A percentile compares a stretch with the other conserved stretches of the same genome.
Evolutionary conservation across 2,113 vertebrate genomes (phyloP).

Genomic region (Origma solitaria): DNA sequence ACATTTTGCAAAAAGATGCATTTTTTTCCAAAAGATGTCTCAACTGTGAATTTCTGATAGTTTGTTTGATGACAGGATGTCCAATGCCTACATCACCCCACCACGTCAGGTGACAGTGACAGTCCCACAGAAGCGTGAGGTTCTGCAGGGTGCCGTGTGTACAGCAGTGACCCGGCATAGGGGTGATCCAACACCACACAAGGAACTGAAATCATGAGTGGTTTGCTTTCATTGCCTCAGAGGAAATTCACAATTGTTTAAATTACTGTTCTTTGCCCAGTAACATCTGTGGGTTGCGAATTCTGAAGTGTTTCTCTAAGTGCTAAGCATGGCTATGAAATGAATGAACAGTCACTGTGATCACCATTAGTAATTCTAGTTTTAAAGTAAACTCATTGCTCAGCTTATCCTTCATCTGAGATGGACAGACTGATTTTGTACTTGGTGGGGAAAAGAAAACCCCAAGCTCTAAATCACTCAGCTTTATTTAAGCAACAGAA

Average conservation of each 20-base stretch:
- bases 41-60: background rate
- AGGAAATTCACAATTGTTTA: background rate
- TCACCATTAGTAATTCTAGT: background rate
- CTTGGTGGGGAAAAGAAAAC: background rate
- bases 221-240: background rate
- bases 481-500: background rate
- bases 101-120: rapidly evolving
- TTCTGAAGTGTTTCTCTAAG: background rate
- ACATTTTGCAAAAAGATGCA: background rate
- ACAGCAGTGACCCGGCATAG: too few relatives aligned
- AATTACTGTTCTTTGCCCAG: background rate
- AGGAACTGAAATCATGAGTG: background rate
- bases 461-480: background rate
- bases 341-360: rapidly evolving
- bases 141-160: rapidly evolving
- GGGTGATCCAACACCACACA: background rate
- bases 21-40: background rate
- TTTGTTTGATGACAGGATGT: background rate
- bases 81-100: background rate
- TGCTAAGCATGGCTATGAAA: background rate
- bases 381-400: background rate
- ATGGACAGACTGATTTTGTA: background rate
- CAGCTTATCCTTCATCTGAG: background rate
- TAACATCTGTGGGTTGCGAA: background rate
- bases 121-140: background rate